Evolutionary conservation across 2,113 vertebrate genomes (phyloP), one percentile per base, ranked within the genome.

Genomic region (Phoxinus phoxinus): DNA sequence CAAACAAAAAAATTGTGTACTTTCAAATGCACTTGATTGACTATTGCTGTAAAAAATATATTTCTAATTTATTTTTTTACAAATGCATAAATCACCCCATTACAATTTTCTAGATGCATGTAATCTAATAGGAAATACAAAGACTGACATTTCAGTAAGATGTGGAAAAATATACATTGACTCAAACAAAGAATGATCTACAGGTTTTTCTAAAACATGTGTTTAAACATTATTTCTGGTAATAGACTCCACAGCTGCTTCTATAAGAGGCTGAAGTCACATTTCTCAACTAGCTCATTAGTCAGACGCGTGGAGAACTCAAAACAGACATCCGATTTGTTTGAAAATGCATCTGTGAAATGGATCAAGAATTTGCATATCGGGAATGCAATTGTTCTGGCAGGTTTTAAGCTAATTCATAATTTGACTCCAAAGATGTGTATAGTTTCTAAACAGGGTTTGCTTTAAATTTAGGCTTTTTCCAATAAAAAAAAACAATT

Each of bases 281-380:
- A 84, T 58, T 81, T 85, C 67, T 85, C 30, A 61, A 69, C 58
- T 65, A 87, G 87, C 72, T 79, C 84, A 88, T 85, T 73, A 77
- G 58, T 82, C 85, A 86, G 72, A 87, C 30, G n/a, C 81, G 41
- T 19, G 8, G 13, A 88, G 67, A 85, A 75, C 58, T 74, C 10
- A 77, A 76, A 85, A 61, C 85, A 86, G 61, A 81, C 82, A 88
- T 44, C 79, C 37, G 59, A 75, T 67, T 41, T 80, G 59, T 69
- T 75, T 71, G 32, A 88, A 73, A 48, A 56, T 80, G 76, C 83
- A 71, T 89, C 72, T 89, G 85, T 75, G 25, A 84, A 86, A 71
- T n/a, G 51, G 46, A 69, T 77, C 51, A 84, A 81, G 84, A 46
- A n/a, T 72, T 46, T 37, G 19, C 13, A 44, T 71, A 59, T 61